These are phyloP conservation scores for Oxycera nigricornis DNA, from an alignment of 2,888 invertebrate genomes.

Conservation along the genomic window DNA sequence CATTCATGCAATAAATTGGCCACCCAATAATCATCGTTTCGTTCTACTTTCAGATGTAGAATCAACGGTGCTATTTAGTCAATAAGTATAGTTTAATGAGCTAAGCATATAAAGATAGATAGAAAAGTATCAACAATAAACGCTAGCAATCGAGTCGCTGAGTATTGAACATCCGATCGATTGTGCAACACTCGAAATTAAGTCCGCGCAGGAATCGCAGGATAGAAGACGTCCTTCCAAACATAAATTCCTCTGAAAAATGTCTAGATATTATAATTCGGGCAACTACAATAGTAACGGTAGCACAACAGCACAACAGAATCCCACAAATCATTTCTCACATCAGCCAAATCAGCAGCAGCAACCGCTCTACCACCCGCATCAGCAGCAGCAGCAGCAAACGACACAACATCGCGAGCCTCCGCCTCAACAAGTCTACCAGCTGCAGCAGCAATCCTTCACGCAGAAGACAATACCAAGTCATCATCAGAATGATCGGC, in stretches of 20 bases:
- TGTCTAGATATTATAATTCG: slow-evolving; percentile 42
- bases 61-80: slow-evolving; percentile 47
- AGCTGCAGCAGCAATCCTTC: slow-evolving; percentile 46
- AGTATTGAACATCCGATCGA: not conserved
- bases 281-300: slow-evolving; percentile 48
- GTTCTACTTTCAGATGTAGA: slow-evolving; percentile 44
- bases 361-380: slow-evolving; percentile 47
- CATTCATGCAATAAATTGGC: too few species aligned
- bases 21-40: too few species aligned
- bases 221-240: not conserved
- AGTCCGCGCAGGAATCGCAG: not conserved
- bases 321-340: slow-evolving; percentile 44
- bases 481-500: slow-evolving; percentile 43
- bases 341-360: slow-evolving; percentile 35
- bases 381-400: slow-evolving; percentile 27
- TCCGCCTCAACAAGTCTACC: slow-evolving; percentile 31
- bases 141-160: not conserved
- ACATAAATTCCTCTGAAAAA: slow-evolving; percentile 29
- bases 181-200: not conserved
- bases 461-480: slow-evolving; percentile 40
- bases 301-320: slow-evolving; percentile 49
- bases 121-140: slow-evolving; percentile 38
- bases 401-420: slow-evolving; percentile 45
- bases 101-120: slow-evolving; percentile 41
- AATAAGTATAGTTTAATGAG: slow-evolving; percentile 43